A percentile compares a stretch with the other conserved stretches of the same genome.
These are phyloP conservation scores for Galendromus occidentalis DNA, from an alignment of 1,140 invertebrate species.

Conservation along the genomic window DNA sequence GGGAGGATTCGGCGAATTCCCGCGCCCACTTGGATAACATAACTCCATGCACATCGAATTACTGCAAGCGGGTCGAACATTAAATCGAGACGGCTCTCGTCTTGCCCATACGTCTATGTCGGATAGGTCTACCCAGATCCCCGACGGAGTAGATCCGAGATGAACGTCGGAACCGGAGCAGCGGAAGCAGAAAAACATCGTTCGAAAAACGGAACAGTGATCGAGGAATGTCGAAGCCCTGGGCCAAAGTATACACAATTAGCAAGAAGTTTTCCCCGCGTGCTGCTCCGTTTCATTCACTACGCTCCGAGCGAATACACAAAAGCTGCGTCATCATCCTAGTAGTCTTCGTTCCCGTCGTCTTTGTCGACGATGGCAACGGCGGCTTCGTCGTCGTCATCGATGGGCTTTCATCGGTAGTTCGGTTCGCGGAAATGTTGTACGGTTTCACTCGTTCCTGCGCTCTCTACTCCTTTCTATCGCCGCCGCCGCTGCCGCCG, in stretches of 20 bases:
- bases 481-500: not conserved
- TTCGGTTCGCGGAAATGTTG: not conserved
- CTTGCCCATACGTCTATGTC: no score
- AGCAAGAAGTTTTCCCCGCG: not conserved
- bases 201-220: not conserved
- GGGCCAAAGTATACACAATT: slow-evolving; percentile 10
- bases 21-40: no score
- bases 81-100: no score
- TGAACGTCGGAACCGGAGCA: not conserved
- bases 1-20: no score
- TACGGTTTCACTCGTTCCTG: not conserved
- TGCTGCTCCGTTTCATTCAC: not conserved
- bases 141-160: not conserved
- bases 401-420: no score
- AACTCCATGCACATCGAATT: no score
- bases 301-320: not conserved
- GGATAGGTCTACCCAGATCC: no score
- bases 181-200: not conserved
- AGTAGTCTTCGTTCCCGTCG: not conserved
- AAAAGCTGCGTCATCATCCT: not conserved
- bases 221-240: not conserved
- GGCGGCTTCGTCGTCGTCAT: not conserved
- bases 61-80: no score
- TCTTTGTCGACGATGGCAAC: not conserved
- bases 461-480: not conserved